Evolutionary conservation across 2,888 invertebrate species (phyloP).

Genomic region (Laspeyria flexula): DNA sequence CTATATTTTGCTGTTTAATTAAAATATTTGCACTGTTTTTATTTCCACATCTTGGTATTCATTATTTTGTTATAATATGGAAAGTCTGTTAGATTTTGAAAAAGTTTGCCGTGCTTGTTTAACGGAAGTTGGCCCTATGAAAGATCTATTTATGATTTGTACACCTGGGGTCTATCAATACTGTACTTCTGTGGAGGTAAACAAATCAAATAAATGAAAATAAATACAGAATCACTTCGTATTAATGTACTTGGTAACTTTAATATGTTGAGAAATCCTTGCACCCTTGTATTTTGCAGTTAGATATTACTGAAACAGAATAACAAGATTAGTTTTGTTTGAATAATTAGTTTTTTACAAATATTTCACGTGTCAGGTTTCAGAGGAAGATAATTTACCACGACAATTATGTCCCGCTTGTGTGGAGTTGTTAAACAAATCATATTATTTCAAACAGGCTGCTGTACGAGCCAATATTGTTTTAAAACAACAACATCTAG

Average conservation of each 20-base stretch:
- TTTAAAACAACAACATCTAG: constrained; percentile 66
- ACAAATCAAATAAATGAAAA: not conserved
- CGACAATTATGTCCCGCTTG: constrained; percentile 77
- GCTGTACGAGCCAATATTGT: constrained; percentile 74
- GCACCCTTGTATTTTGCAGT: no score
- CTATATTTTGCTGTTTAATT: no score
- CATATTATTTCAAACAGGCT: constrained; percentile 79
- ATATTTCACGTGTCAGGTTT: constrained; percentile 61
- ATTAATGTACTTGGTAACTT: no score
- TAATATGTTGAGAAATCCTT: no score
- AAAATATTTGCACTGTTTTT: no score
- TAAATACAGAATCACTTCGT: no score
- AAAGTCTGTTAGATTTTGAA: constrained; percentile 62
- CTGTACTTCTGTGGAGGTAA: constrained; percentile 81
- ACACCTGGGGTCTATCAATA: constrained; percentile 75
- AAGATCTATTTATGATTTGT: constrained; percentile 72
- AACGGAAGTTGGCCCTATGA: constrained; percentile 70
- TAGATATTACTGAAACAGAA: no score
- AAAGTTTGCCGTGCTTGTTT: constrained; percentile 79
- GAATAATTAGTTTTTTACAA: no score
- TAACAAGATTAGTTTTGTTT: no score
- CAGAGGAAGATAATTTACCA: constrained; percentile 70
- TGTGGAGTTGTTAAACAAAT: constrained; percentile 70
- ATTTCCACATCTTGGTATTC: no score
- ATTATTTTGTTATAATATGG: constrained; percentile 42